Evolutionary conservation across 2,888 invertebrate species (phyloP).

Genomic region (Teinopalpus imperialis): DNA sequence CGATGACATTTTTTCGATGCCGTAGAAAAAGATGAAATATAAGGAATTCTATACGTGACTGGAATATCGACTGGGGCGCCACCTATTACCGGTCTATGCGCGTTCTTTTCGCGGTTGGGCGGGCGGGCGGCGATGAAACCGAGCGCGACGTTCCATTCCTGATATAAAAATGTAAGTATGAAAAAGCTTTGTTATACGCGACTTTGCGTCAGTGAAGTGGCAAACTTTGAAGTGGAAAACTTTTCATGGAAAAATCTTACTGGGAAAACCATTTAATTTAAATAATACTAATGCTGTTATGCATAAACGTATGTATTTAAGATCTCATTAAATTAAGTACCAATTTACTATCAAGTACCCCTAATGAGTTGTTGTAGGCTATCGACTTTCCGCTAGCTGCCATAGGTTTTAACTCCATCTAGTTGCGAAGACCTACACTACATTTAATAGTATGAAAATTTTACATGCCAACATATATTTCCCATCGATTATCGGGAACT

Average conservation of each 20-base stretch:
- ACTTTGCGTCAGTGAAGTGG: constrained; percentile 76
- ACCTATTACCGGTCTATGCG: constrained; percentile 76
- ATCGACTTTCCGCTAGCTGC: no score
- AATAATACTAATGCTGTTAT: constrained; percentile 74
- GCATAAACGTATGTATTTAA: constrained; percentile 51
- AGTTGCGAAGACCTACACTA: no score
- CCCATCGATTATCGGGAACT: no score
- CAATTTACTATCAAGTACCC: no score
- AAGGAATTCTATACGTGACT: constrained; percentile 80
- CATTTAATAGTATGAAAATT: no score
- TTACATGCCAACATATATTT: no score
- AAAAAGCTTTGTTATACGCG: constrained; percentile 81
- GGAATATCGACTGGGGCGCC: constrained; percentile 69
- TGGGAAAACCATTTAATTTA: constrained; percentile 75
- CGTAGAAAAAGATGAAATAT: constrained; percentile 81
- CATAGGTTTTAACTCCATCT: no score
- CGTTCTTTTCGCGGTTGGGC: constrained; percentile 75
- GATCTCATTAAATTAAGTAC: constrained; percentile 30
- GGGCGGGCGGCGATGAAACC: constrained; percentile 71
- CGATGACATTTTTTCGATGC: constrained; percentile 80
- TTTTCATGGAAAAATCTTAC: constrained; percentile 78
- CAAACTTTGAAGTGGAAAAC: constrained; percentile 81
- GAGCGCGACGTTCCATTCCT: constrained; percentile 78
- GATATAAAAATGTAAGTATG: constrained; percentile 80
- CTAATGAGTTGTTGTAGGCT: no score